A percentile compares a stretch with the other conserved stretches of the same genome.
Conservation (phyloP, 2,113 vertebrate genomes). For the Micromys minutus region DNA sequence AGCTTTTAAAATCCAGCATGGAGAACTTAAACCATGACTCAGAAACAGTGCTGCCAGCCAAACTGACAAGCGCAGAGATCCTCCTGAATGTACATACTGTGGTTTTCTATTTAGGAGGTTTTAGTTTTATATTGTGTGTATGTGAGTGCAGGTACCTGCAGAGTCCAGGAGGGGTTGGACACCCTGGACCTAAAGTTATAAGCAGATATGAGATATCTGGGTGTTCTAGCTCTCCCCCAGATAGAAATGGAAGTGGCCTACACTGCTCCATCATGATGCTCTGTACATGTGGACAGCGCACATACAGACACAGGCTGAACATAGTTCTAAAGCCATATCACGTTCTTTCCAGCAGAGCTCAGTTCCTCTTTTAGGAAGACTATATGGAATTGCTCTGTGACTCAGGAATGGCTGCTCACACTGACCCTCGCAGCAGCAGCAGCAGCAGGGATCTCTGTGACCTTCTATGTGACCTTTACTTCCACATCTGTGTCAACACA, state of each 20-base stretch:
- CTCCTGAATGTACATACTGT: not conserved
- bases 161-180: not conserved
- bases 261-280: not conserved
- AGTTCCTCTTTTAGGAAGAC: not conserved
- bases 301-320: too few relatives aligned
- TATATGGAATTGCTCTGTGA: too few relatives aligned
- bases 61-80: not conserved
- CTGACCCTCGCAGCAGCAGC: accelerated
- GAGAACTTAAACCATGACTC: not conserved
- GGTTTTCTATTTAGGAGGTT: not conserved
- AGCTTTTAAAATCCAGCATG: not conserved
- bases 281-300: not conserved
- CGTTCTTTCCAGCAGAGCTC: not conserved
- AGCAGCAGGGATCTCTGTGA: too few relatives aligned
- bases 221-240: not conserved
- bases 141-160: not conserved
- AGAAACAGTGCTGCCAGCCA: not conserved
- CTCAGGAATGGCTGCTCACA: not conserved
- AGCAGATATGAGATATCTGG: too few relatives aligned
- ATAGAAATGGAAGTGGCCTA: not conserved
- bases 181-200: not conserved
- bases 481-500: not conserved
- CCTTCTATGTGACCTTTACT: not conserved
- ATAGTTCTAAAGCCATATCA: accelerated
- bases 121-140: not conserved